Evolutionary conservation across 2,888 invertebrate genomes (phyloP), one percentile per base, ranked within the genome.

Genomic region (Tenthredo scrophulariae): DNA sequence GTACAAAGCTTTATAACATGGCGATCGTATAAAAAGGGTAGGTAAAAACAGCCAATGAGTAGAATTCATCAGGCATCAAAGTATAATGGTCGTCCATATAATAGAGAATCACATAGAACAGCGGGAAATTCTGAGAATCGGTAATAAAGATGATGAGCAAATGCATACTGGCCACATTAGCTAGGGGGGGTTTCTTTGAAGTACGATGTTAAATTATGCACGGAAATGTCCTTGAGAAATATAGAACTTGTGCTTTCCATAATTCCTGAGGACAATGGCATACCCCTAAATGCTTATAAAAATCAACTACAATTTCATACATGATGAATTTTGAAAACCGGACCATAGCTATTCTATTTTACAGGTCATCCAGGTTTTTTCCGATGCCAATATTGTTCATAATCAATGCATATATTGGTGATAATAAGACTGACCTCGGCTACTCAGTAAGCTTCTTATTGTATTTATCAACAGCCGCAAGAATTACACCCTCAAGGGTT

Each of bases 371-470:
- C n/a, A 15, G 4, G n/a, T 4, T 3, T 65, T 67, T 67, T 22
- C 15, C 29, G 37, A 58, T 75, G 62, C 72, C 83, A 43, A 74
- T 74, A 29, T 37, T 82, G 50, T 77, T n/a, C n/a, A n/a, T 75
- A 82, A 72, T 54, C 22, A n/a, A 40, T 74, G 74, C 40, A 43
- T 70, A 43, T 22, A 43, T 70, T 40, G 70, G 29, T 18, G 70
- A 70, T 74, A 33, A 67, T 67, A 33, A 67, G 67, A 74, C 74
- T 13, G 43, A 74, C 74, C 40, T 43, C 40, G 43, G 40, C 74
- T 22, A 40, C 22, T 43, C 74, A 10, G 74, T 74, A 74, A 74
- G 74, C 74, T 43, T 43, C 43, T 74, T 43, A 43, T 18, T n/a
- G 37, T 43, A 43, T 22, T 26, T 40, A 74, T 74, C 15, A 40